Percentiles rank a stretch among this genome's conserved stretches.
phyloP scores from a whole-genome alignment of 1,140 invertebrate genomes.

The Trichoplusia ni region DNA sequence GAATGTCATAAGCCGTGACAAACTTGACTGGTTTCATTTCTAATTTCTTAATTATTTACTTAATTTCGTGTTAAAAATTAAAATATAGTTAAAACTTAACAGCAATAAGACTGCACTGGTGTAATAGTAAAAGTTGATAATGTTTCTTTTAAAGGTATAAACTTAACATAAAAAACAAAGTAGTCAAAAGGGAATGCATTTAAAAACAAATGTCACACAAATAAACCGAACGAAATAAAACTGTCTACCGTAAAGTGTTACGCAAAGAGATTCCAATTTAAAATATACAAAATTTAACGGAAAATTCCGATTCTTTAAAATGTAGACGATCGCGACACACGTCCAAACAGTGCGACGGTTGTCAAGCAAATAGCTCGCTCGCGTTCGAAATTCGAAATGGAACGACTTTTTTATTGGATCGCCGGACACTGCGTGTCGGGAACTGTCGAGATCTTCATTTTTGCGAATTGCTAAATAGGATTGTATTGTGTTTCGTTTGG shows the following conservation, averaged over 20 bases:
- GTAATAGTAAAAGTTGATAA: no score
- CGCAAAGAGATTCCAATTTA: conserved; percentile 4
- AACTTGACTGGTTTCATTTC: no score
- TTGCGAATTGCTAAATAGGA: conserved; percentile 11
- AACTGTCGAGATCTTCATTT: conserved; percentile 14
- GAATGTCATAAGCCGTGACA: no score
- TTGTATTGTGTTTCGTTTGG: background rate
- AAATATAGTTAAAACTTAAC: no score
- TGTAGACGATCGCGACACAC: background rate
- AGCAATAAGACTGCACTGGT: no score
- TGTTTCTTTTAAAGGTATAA: no score
- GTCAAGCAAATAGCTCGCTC: conserved; percentile 23
- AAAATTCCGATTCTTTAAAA: conserved; percentile 6
- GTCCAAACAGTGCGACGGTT: conserved; percentile 27
- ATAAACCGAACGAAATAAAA: background rate
- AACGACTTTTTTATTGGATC: conserved; percentile 17
- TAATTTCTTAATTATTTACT: no score
- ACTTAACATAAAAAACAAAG: no score
- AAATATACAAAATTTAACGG: conserved; percentile 7
- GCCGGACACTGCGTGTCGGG: background rate
- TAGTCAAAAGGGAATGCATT: no score
- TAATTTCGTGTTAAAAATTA: no score
- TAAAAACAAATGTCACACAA: background rate
- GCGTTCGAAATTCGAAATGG: conserved; percentile 22
- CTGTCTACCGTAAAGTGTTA: background rate